Evolutionary conservation across 2,888 invertebrate genomes (phyloP).

Genomic region (Caradrina clavipalpis): DNA sequence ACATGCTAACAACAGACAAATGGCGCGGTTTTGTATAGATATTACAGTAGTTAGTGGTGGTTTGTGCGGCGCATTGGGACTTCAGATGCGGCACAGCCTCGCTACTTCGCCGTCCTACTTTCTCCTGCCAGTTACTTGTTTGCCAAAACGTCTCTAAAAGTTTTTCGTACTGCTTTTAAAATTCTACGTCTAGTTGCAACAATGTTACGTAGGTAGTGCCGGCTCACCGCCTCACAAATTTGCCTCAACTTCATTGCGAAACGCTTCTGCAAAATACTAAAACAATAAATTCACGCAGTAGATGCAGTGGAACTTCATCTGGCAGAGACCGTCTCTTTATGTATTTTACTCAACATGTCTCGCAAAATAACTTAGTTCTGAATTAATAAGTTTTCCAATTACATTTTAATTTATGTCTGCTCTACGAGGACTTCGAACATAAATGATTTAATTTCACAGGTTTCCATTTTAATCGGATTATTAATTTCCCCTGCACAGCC

Average conservation of each 20-base stretch:
- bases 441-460: slow-evolving; percentile 18
- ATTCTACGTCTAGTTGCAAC: slow-evolving; percentile 57
- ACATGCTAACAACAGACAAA: slow-evolving; percentile 33
- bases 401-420: slow-evolving; percentile 4
- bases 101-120: slow-evolving; percentile 62
- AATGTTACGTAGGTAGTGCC: slow-evolving; percentile 57
- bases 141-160: slow-evolving; percentile 72
- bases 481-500: neutral
- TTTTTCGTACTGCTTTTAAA: slow-evolving; percentile 66
- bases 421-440: slow-evolving; percentile 1
- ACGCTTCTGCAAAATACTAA: slow-evolving; percentile 47
- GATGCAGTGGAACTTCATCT: slow-evolving; percentile 45
- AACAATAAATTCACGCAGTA: slow-evolving; percentile 45
- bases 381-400: slow-evolving; percentile 12
- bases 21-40: slow-evolving; percentile 25
- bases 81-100: slow-evolving; percentile 39
- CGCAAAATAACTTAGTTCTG: slow-evolving; percentile 4
- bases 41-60: slow-evolving; percentile 30
- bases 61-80: slow-evolving; percentile 31
- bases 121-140: slow-evolving; percentile 65
- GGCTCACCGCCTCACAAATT: slow-evolving; percentile 61
- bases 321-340: slow-evolving; percentile 16
- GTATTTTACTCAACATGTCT: slow-evolving; percentile 20
- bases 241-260: slow-evolving; percentile 53
- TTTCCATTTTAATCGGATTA: slow-evolving; percentile 30